Conservation (phyloP, 2,113 vertebrate genomes). For the Microcebus griseorufus region DNA sequence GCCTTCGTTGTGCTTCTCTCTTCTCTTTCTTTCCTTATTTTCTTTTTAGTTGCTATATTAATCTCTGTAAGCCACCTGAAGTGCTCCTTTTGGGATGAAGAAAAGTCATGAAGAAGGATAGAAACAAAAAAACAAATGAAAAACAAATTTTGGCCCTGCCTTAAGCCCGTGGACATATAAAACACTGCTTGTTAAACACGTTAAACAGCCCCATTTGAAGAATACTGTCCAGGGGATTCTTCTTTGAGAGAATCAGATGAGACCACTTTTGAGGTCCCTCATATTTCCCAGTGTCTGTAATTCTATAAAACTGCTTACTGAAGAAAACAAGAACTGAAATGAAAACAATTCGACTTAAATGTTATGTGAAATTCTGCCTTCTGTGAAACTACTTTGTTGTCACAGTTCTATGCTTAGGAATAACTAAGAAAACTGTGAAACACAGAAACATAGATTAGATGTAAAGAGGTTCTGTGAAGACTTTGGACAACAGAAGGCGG, state of each 20-base stretch:
- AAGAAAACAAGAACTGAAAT: constrained; percentile 29
- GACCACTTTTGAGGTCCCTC: background rate
- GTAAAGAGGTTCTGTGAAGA: background rate
- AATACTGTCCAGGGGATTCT: background rate
- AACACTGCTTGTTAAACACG: background rate
- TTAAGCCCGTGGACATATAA: background rate
- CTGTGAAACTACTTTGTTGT: background rate
- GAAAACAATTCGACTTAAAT: background rate
- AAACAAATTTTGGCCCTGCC: background rate
- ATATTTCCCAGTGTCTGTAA: background rate
- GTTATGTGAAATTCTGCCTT: background rate
- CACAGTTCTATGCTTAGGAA: background rate
- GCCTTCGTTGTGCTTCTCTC: background rate
- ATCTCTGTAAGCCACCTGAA: background rate
- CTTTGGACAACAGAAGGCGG: background rate
- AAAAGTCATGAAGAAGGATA: background rate
- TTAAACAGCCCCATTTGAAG: background rate
- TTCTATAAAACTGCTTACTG: background rate
- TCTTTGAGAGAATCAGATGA: background rate
- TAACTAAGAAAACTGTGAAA: background rate
- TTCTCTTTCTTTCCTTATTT: background rate
- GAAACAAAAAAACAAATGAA: background rate
- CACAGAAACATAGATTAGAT: background rate
- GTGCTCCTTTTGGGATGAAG: background rate
- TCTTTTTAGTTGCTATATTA: background rate